Base-by-base conservation (phyloP, 2,113 vertebrate genomes). In the Hoplias malabaricus region DNA sequence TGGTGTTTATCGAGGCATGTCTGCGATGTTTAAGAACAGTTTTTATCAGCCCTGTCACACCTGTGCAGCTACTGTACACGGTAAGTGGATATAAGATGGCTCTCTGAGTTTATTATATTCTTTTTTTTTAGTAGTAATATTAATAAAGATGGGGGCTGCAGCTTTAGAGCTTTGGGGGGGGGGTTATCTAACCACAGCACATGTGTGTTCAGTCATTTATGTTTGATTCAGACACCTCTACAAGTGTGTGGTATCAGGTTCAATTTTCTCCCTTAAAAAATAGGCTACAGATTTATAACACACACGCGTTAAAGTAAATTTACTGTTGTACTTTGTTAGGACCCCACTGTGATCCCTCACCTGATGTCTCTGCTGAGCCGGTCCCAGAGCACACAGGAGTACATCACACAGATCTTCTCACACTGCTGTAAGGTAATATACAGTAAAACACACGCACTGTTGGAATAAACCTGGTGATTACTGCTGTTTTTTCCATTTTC, bases 341-440 rank as follows among this genome's bases (percentile, higher is more conserved):
- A 99, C 88, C 89, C 92, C 86, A 95, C 96, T 86, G 97, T 99
- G 89, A 97, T 98, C 79, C 96, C 98, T 8, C 98, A 98, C 88
- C 94, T 99, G 81, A 98, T 99, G 97, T 94, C 93, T 2, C 92
- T 99, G 82, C 93, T 99, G 80, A 95, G 96, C 89, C 94, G 91
- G 90, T 98, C 96, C 73, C 94, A 93, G 85, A 94, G 94, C 77
- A 98, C 96, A 19, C 96, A 99, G 87, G 98, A 99, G 85, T 99
- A 98, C 90, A 97, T 97, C 89, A 99, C 96, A 75, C 97, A 99
- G 94, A 98, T 99, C 91, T 98, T 99, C 93, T 97, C 97, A 73
- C 96, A 99, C 89, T 99, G 98, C 92, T 99, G 98, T 94, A 98
- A 99, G 95, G 98, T 99, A 57, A 23, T 42, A 67, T 78, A 77